These are phyloP conservation scores for Xenopus borealis DNA, from an alignment of 2,113 vertebrate species.

Conservation along the genomic window DNA sequence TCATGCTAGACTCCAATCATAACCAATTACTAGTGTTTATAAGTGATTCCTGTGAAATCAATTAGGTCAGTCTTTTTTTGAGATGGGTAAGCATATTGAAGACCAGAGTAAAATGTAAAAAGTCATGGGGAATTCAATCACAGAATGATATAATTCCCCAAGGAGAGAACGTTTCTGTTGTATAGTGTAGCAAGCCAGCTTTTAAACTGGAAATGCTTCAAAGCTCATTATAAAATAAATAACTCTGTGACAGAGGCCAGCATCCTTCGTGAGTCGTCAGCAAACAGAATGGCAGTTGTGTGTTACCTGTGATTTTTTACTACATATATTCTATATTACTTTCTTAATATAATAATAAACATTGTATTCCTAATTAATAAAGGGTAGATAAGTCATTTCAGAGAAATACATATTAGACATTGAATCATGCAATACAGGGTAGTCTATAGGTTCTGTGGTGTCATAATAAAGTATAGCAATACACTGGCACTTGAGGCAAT, in stretches of 20 bases:
- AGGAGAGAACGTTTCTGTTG: conserved; percentile 61
- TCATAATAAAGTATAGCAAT: too few relatives aligned
- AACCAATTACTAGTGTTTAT: conserved; percentile 36
- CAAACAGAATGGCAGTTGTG: conserved; percentile 19
- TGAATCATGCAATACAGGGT: too few relatives aligned
- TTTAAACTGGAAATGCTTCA: conserved; percentile 65
- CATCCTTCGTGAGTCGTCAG: conserved; percentile 10
- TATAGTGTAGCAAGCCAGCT: conserved; percentile 44
- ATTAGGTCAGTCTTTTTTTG: conserved; percentile 43
- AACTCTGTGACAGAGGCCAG: conserved; percentile 18
- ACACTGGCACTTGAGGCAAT: too few relatives aligned
- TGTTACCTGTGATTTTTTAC: conserved; percentile 25
- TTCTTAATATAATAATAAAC: background rate
- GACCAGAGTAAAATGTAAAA: conserved; percentile 53
- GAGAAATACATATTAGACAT: background rate
- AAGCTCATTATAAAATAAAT: conserved; percentile 63
- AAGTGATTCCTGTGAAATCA: conserved; percentile 36
- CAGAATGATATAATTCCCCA: conserved; percentile 65
- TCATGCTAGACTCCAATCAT: conserved; percentile 1
- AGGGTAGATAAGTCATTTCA: background rate
- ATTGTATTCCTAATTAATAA: conserved; percentile 2
- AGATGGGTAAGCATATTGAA: conserved; percentile 53
- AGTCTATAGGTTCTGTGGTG: too few relatives aligned
- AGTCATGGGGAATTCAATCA: conserved; percentile 63
- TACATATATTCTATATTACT: background rate